These are phyloP conservation scores for Hyaena hyaena DNA, from an alignment of 2,113 vertebrate species.

Conservation along the genomic window DNA sequence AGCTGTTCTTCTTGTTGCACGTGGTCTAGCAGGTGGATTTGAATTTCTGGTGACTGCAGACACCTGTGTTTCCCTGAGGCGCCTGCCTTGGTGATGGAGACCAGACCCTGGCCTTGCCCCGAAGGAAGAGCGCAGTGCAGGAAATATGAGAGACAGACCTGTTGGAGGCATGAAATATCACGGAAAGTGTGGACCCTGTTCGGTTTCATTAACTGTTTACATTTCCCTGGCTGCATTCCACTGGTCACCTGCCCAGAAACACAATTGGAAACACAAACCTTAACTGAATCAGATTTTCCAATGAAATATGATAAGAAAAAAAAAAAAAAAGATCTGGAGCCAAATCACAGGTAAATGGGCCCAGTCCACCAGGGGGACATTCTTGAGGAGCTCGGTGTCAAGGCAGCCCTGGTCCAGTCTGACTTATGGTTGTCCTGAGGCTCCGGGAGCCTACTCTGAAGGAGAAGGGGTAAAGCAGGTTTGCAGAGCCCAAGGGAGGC, in stretches of 20 bases:
- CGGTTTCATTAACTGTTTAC: conserved; percentile 68
- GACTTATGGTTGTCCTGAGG: conserved; percentile 42
- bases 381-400: not conserved
- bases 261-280: conserved; percentile 71
- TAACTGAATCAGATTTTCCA: conserved; percentile 71
- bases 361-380: conserved; percentile 21
- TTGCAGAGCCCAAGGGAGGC: not conserved
- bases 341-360: conserved; percentile 64
- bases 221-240: conserved; percentile 75
- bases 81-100: conserved; percentile 71
- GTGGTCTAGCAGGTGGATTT: conserved; percentile 71
- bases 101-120: conserved; percentile 49
- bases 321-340: conserved; percentile 21
- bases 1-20: conserved; percentile 17
- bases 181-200: conserved; percentile 46
- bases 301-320: conserved; percentile 67
- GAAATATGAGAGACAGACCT: conserved; percentile 56
- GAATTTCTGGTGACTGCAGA: conserved; percentile 70
- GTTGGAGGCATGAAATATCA: conserved; percentile 63
- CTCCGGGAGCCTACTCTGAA: not conserved
- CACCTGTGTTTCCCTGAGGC: conserved; percentile 69
- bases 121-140: conserved; percentile 31
- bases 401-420: not conserved
- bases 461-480: not conserved
- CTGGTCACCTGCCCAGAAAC: conserved; percentile 76